Conservation (phyloP, 2,797 vertebrate species). For the Phaenicophaeus curvirostris region DNA sequence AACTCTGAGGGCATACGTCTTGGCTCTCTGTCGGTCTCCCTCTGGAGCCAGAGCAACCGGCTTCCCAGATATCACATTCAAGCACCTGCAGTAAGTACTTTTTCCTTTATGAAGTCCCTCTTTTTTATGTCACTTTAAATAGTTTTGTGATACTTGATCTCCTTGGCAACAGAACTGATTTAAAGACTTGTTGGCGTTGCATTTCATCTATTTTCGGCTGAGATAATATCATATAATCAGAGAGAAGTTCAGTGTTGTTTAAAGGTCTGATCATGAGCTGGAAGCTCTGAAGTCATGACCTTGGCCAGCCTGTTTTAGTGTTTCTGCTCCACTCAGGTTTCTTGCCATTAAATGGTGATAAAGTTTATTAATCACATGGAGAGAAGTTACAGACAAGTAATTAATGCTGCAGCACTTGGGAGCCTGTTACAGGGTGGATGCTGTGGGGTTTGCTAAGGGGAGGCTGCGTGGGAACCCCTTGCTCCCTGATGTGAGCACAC, state of each 20-base stretch:
- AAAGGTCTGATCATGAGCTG: not conserved
- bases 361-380: not conserved
- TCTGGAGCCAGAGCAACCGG: constrained; percentile 90
- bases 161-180: constrained; percentile 28
- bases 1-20: constrained; percentile 90
- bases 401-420: not conserved
- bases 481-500: fast-evolving
- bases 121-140: constrained; percentile 21
- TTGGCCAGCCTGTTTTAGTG: not conserved
- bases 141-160: constrained; percentile 26
- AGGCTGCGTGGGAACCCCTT: not conserved
- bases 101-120: not conserved
- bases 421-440: not conserved
- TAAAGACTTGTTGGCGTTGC: not conserved
- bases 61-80: constrained; percentile 93
- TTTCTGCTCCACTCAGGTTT: not conserved
- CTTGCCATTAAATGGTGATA: not conserved
- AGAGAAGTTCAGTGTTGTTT: not conserved
- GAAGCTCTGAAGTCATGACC: constrained; percentile 23
- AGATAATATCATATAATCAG: not conserved
- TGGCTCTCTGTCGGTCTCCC: constrained; percentile 92
- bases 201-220: constrained; percentile 24
- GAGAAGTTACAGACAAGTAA: not conserved
- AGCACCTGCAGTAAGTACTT: constrained; percentile 89
- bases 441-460: not conserved